A percentile compares a stretch with the other conserved stretches of the same genome.
These are phyloP conservation scores for Nephotettix cincticeps DNA, from an alignment of 1,140 invertebrate species.

Conservation along the genomic window DNA sequence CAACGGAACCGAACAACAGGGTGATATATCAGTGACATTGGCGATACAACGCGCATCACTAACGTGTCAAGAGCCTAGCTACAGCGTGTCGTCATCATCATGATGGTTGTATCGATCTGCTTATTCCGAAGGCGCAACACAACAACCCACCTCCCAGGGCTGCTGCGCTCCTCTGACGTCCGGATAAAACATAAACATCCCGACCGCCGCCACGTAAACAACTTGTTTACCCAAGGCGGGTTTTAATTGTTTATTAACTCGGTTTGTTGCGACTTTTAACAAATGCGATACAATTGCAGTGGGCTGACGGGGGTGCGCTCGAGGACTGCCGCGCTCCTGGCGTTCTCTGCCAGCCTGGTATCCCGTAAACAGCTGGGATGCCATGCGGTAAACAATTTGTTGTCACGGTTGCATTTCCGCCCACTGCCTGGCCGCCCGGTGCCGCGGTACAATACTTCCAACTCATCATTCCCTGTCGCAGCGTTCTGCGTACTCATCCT, in stretches of 20 bases:
- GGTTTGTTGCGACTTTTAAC: conserved; percentile 5
- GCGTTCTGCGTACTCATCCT: too few relatives aligned
- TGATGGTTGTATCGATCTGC: conserved; percentile 9
- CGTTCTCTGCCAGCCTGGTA: conserved; percentile 20
- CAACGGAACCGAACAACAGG: not conserved
- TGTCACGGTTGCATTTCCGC: conserved; percentile 9
- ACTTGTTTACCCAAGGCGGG: not conserved
- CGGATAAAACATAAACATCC: conserved; percentile 19
- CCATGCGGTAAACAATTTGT: conserved; percentile 20
- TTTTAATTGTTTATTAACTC: not conserved
- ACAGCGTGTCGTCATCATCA: conserved; percentile 12
- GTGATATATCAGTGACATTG: not conserved
- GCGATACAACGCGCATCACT: too few relatives aligned
- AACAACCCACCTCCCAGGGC: conserved; percentile 14
- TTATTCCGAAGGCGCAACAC: conserved; percentile 24
- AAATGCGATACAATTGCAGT: not conserved
- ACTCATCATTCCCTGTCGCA: too few relatives aligned
- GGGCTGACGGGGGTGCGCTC: too few relatives aligned
- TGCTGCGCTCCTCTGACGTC: conserved; percentile 3
- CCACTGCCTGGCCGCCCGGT: not conserved
- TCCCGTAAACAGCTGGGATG: conserved; percentile 26
- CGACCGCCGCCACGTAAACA: not conserved
- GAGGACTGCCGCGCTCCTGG: not conserved
- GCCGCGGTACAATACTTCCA: too few relatives aligned
- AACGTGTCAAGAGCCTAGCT: too few relatives aligned